Evolutionary conservation across 2,888 invertebrate genomes (phyloP).

Genomic region (Ligdia adustata): DNA sequence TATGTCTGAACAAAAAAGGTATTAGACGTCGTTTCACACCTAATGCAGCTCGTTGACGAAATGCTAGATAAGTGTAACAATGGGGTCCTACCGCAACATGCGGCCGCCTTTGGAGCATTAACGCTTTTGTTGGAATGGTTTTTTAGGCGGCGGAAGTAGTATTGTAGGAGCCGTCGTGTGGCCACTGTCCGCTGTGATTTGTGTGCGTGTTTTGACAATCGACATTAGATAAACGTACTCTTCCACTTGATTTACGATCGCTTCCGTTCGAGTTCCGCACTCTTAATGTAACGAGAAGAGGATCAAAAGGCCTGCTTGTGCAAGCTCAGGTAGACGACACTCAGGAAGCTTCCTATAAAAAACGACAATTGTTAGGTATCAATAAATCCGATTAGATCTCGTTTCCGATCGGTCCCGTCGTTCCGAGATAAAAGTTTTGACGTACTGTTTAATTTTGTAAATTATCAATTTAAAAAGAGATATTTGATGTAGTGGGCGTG

Average conservation of each 20-base stretch:
- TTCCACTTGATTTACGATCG: constrained; percentile 48
- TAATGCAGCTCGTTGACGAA: constrained; percentile 47
- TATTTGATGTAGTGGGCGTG: constrained; percentile 61
- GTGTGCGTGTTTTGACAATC: constrained; percentile 69
- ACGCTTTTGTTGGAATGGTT: constrained; percentile 49
- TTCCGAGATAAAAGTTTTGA: constrained; percentile 47
- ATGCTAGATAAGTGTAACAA: constrained; percentile 45
- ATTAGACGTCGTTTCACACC: constrained; percentile 60
- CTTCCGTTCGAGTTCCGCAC: constrained; percentile 43
- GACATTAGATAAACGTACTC: constrained; percentile 55
- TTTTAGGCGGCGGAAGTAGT: constrained; percentile 64
- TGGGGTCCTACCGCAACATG: constrained; percentile 55
- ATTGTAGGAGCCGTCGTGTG: constrained; percentile 62
- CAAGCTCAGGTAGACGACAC: constrained; percentile 53
- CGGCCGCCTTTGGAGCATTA: constrained; percentile 54
- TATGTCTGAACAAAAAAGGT: constrained; percentile 47
- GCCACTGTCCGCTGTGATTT: constrained; percentile 65
- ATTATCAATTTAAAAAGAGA: constrained; percentile 43
- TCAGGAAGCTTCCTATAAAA: constrained; percentile 34
- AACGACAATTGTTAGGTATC: constrained; percentile 46
- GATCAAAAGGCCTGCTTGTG: constrained; percentile 42
- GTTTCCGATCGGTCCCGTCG: constrained; percentile 46
- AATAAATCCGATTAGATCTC: constrained; percentile 56
- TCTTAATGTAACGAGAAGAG: constrained; percentile 34
- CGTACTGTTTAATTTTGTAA: constrained; percentile 53